Evolutionary conservation across 92 coral and sea anemone genomes (phyloP).

Genomic region (Hydrozoanthus gracilis): DNA sequence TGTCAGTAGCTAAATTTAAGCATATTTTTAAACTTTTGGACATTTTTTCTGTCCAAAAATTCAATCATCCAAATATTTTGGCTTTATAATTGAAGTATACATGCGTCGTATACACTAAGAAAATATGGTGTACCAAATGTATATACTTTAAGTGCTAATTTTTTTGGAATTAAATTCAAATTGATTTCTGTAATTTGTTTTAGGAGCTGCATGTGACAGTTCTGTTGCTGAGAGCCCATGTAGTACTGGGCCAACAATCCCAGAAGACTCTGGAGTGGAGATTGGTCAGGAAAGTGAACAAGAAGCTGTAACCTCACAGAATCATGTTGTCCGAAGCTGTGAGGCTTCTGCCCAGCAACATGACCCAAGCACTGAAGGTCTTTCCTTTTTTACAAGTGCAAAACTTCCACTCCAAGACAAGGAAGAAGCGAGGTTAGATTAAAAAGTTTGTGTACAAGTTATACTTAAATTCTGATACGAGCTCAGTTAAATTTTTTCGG

Average conservation of each 20-base stretch:
- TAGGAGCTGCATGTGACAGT: conserved; percentile 4
- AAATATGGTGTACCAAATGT: too few relatives aligned
- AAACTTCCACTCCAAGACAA: conserved; percentile 23
- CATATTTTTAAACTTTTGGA: too few relatives aligned
- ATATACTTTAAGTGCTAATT: too few relatives aligned
- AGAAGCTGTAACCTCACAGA: conserved; percentile 48
- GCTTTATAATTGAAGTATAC: too few relatives aligned
- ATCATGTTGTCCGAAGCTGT: neutral
- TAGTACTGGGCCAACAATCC: conserved; percentile 56
- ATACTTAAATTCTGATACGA: neutral
- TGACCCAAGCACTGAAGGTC: conserved; percentile 12
- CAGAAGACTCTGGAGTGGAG: conserved; percentile 90
- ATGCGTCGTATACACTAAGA: too few relatives aligned
- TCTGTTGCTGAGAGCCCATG: conserved; percentile 39
- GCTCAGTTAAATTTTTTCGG: too few relatives aligned
- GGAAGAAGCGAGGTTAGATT: conserved; percentile 52
- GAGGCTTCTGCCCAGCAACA: conserved; percentile 4
- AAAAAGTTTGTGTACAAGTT: neutral
- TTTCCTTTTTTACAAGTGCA: conserved; percentile 50
- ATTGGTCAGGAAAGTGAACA: conserved; percentile 91
- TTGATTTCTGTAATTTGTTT: neutral
- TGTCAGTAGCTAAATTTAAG: too few relatives aligned
- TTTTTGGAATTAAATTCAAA: too few relatives aligned
- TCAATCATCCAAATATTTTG: too few relatives aligned
- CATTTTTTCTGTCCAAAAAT: too few relatives aligned